phyloP scores from a whole-genome alignment of 2,888 invertebrate genomes.

The Ashinkailepas kermadecensis region DNA sequence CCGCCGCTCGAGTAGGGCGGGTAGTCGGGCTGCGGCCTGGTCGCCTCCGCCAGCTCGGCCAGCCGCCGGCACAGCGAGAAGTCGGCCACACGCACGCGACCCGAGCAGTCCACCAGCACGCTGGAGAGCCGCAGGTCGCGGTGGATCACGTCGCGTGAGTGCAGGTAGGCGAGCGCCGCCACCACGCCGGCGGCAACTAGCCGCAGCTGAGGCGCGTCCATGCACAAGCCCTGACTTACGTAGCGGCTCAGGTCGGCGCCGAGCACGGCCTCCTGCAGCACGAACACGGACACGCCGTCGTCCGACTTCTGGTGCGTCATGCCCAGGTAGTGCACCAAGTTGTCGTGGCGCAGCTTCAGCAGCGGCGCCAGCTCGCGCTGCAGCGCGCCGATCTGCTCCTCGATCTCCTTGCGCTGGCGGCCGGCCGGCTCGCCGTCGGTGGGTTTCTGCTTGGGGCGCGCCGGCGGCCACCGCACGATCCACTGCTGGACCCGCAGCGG shows the following conservation, averaged over 20 bases:
- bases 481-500: slow-evolving; percentile 51
- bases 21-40: slow-evolving; percentile 37
- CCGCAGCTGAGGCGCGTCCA: slow-evolving; percentile 52
- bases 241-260: slow-evolving; percentile 47
- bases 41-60: slow-evolving; percentile 27
- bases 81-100: slow-evolving; percentile 41
- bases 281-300: slow-evolving; percentile 33
- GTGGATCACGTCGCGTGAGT: slow-evolving; percentile 73
- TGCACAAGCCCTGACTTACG: slow-evolving; percentile 47
- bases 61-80: slow-evolving; percentile 30
- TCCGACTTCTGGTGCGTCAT: slow-evolving; percentile 50
- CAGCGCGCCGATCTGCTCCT: slow-evolving; percentile 53
- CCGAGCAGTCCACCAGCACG: slow-evolving; percentile 39
- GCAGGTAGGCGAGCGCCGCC: slow-evolving; percentile 66
- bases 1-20: slow-evolving; percentile 46
- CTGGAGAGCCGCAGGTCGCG: slow-evolving; percentile 59
- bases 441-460: slow-evolving; percentile 76
- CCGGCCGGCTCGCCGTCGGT: slow-evolving; percentile 59
- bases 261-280: slow-evolving; percentile 44
- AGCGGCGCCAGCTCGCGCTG: slow-evolving; percentile 71
- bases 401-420: slow-evolving; percentile 43
- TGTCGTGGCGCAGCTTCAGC: slow-evolving; percentile 59
- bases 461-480: slow-evolving; percentile 73
- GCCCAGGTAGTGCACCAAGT: slow-evolving; percentile 66
- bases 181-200: slow-evolving; percentile 64